These are phyloP conservation scores for Hedya salicella DNA, from an alignment of 2,888 invertebrate species.

Conservation along the genomic window DNA sequence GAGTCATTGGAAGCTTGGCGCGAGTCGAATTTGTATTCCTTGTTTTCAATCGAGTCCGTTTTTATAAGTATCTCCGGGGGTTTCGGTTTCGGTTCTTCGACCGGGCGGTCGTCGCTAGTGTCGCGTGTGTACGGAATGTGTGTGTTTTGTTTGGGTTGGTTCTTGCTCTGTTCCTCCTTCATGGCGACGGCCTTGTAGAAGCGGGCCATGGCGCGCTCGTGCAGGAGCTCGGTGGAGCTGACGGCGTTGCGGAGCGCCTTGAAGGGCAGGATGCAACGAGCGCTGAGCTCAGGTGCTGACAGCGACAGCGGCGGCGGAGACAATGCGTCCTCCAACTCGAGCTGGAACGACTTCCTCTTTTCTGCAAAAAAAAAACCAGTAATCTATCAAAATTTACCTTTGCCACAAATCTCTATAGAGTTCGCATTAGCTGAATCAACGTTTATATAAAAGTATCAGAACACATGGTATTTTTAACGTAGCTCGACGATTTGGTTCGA, in stretches of 20 bases:
- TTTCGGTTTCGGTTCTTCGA: slow-evolving; percentile 48
- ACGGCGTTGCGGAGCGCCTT: slow-evolving; percentile 89
- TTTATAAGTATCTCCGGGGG: slow-evolving; percentile 67
- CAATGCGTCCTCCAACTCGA: slow-evolving; percentile 87
- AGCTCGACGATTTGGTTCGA: neutral
- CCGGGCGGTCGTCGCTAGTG: slow-evolving; percentile 16
- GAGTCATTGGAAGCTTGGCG: slow-evolving; percentile 65
- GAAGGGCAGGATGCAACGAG: slow-evolving; percentile 75
- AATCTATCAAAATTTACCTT: too few relatives aligned
- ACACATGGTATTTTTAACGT: slow-evolving; percentile 7
- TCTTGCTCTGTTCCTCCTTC: slow-evolving; percentile 87
- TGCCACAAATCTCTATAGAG: neutral
- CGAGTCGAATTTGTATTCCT: slow-evolving; percentile 60
- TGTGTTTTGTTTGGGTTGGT: slow-evolving; percentile 55
- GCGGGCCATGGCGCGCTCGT: slow-evolving; percentile 92
- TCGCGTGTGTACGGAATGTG: slow-evolving; percentile 72
- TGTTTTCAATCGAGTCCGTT: slow-evolving; percentile 67
- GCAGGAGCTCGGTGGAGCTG: slow-evolving; percentile 92
- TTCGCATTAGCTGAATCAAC: neutral
- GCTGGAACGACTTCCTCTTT: slow-evolving; percentile 85
- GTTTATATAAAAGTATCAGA: neutral
- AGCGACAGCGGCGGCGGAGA: slow-evolving; percentile 92
- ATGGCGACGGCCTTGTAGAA: slow-evolving; percentile 91
- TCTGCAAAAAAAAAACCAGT: too few relatives aligned
- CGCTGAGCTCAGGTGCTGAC: slow-evolving; percentile 91